These are phyloP conservation scores for Typhlomys cinereus DNA, from an alignment of 2,113 vertebrate genomes.

Conservation along the genomic window DNA sequence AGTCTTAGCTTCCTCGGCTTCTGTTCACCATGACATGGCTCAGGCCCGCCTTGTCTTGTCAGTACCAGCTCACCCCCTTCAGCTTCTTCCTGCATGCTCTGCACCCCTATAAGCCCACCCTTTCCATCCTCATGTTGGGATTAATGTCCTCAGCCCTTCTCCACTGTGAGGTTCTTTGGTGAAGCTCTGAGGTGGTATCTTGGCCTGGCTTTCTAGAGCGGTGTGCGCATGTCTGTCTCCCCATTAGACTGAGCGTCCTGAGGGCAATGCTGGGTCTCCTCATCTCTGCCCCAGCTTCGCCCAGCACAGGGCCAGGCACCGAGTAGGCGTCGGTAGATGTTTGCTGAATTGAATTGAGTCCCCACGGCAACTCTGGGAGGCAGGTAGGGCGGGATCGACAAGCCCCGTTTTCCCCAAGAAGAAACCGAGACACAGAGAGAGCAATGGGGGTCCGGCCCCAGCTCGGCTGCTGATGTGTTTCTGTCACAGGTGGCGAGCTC, in stretches of 20 bases:
- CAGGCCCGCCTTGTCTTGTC: not conserved
- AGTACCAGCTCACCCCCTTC: not conserved
- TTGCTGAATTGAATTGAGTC: conserved; percentile 79
- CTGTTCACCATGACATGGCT: not conserved
- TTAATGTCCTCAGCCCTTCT: not conserved
- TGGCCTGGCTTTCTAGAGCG: not conserved
- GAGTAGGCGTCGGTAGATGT: conserved; percentile 75
- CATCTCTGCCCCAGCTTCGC: conserved; percentile 63
- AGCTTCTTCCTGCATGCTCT: not conserved
- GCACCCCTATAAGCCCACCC: not conserved
- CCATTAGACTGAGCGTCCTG: conserved; percentile 44
- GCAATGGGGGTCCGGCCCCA: not conserved
- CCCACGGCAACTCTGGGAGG: conserved; percentile 76
- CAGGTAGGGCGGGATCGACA: conserved; percentile 71
- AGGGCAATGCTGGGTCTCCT: conserved; percentile 51
- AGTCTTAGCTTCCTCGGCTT: not conserved
- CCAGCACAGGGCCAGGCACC: conserved; percentile 73
- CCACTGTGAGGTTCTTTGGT: not conserved
- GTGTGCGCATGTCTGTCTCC: conserved; percentile 42
- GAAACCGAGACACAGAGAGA: conserved; percentile 1
- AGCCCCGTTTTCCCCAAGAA: conserved; percentile 50
- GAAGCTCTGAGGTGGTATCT: not conserved
- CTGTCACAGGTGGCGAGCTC: conserved; percentile 91
- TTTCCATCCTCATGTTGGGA: not conserved
- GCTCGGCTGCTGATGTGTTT: conserved; percentile 6